Evolutionary conservation across 64 coral and sea anemone species (phyloP).

Genomic region (Actinia tenebrosa): DNA sequence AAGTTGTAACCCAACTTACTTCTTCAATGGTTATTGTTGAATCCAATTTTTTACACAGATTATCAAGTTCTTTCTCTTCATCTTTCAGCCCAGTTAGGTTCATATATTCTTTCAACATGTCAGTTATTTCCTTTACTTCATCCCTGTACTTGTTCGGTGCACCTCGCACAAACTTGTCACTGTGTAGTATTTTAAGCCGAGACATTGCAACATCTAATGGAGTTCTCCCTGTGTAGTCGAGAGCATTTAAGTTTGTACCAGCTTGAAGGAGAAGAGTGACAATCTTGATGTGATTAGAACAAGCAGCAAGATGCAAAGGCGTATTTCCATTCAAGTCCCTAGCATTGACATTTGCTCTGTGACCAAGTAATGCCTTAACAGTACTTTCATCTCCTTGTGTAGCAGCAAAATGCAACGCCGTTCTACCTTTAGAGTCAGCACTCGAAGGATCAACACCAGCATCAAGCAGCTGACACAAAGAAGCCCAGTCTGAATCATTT

Average conservation of each 20-base stretch:
- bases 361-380: conserved; percentile 58
- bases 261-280: conserved; percentile 69
- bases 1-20: conserved; percentile 40
- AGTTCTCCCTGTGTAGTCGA: conserved; percentile 75
- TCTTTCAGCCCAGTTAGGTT: conserved; percentile 45
- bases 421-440: conserved; percentile 89
- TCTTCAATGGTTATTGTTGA: conserved; percentile 76
- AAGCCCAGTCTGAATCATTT: conserved; percentile 44
- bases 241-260: conserved; percentile 62
- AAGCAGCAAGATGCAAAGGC: conserved; percentile 95
- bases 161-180: conserved; percentile 26
- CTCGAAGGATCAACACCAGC: conserved; percentile 61
- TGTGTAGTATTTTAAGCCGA: conserved; percentile 67
- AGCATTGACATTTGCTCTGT: conserved; percentile 89
- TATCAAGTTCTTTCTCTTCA: conserved; percentile 60
- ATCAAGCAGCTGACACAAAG: conserved; percentile 63
- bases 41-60: conserved; percentile 54
- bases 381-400: conserved; percentile 76
- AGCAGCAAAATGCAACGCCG: conserved; percentile 91
- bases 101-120: conserved; percentile 85
- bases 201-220: conserved; percentile 90
- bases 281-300: conserved; percentile 80
- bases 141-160: conserved; percentile 52
- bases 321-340: conserved; percentile 96
- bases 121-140: conserved; percentile 81